Conservation (phyloP, 2,888 invertebrate genomes). For the Psococerastis gibbosa region DNA sequence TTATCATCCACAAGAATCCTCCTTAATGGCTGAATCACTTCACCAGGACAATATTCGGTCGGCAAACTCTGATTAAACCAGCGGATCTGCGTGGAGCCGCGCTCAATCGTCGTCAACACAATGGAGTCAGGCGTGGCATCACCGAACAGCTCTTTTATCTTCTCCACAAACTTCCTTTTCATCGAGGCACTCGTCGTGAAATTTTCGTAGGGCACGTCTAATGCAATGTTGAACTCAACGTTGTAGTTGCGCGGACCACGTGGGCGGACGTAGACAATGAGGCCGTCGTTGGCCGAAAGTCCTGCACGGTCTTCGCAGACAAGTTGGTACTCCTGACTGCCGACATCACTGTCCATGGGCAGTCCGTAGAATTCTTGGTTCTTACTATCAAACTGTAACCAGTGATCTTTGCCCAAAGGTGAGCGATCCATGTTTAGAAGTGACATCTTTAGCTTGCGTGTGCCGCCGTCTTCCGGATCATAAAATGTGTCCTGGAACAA, state of each 20-base stretch:
- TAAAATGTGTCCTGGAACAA: constrained; percentile 61
- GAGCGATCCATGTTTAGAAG: constrained; percentile 53
- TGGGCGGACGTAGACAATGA: constrained; percentile 52
- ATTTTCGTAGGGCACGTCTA: constrained; percentile 47
- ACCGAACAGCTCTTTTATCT: constrained; percentile 54
- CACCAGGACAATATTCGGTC: constrained; percentile 52
- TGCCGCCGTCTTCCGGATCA: constrained; percentile 68
- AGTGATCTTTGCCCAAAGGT: constrained; percentile 44
- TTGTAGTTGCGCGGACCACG: constrained; percentile 44
- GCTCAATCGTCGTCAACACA: constrained; percentile 30
- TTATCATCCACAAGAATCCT: constrained; percentile 17
- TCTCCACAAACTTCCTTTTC: constrained; percentile 66
- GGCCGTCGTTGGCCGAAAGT: constrained; percentile 55
- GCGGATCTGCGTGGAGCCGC: constrained; percentile 28
- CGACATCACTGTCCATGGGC: constrained; percentile 50
- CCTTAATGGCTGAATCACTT: constrained; percentile 52
- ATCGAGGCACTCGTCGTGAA: constrained; percentile 49
- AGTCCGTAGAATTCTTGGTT: constrained; percentile 82
- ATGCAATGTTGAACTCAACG: constrained; percentile 62
- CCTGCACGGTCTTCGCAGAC: constrained; percentile 57
- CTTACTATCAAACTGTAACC: constrained; percentile 76
- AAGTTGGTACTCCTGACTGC: constrained; percentile 57
- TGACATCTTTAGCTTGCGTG: constrained; percentile 49
- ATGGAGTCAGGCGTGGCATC: constrained; percentile 55
- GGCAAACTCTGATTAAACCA: constrained; percentile 61